Percentiles rank a stretch among this genome's conserved stretches.
phyloP scores from a whole-genome alignment of 2,113 vertebrate genomes.

The Prunella fulvescens region DNA sequence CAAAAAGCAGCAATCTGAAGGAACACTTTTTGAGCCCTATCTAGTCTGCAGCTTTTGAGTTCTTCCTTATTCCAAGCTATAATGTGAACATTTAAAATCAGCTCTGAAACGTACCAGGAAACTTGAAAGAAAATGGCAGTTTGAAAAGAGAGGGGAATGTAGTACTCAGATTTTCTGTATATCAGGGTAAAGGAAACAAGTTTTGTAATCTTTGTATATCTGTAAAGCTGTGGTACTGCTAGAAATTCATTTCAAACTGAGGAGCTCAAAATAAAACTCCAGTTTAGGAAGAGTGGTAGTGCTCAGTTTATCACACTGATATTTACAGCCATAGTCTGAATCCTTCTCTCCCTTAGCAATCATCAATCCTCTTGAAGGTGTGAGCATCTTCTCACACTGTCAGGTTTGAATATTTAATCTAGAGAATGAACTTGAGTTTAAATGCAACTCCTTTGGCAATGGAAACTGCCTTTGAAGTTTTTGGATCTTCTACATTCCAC shows the following conservation, averaged over 20 bases:
- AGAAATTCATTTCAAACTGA: neutral
- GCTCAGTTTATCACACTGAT: neutral
- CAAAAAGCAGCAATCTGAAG: neutral
- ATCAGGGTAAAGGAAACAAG: neutral
- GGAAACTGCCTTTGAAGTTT: slow-evolving; percentile 45
- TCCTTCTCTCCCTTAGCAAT: neutral
- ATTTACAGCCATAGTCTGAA: neutral
- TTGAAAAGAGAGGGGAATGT: neutral
- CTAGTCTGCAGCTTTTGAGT: neutral
- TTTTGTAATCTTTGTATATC: neutral
- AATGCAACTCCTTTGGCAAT: slow-evolving; percentile 16
- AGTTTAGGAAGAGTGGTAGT: neutral
- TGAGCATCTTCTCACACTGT: slow-evolving; percentile 12
- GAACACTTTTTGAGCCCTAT: neutral
- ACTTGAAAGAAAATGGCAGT: neutral
- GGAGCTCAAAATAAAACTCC: slow-evolving; percentile 2
- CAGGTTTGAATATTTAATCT: slow-evolving; percentile 30
- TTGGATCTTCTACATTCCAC: neutral
- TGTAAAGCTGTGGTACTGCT: neutral
- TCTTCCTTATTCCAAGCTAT: neutral
- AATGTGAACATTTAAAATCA: neutral
- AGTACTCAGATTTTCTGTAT: neutral
- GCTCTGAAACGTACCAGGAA: neutral
- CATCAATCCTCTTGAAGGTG: neutral
- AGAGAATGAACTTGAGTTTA: neutral